Evolutionary conservation across 2,113 vertebrate genomes (phyloP).

Genomic region (Trinectes maculatus): DNA sequence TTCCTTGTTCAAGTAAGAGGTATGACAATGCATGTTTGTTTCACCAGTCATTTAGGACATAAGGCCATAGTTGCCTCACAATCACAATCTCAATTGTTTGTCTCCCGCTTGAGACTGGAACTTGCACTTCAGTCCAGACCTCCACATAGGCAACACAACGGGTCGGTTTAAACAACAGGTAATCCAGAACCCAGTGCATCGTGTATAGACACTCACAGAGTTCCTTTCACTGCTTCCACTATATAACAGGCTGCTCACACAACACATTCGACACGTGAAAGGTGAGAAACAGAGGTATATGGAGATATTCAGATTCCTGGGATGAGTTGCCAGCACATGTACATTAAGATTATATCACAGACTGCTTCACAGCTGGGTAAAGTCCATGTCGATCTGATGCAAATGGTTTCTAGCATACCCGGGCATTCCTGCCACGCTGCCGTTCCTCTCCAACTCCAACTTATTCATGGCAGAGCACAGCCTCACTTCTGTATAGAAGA

Average conservation of each 20-base stretch:
- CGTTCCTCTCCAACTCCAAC: constrained; percentile 38
- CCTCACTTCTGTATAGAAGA: constrained; percentile 41
- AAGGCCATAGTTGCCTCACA: constrained; percentile 7
- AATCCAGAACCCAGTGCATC: no score
- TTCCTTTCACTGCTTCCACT: not conserved
- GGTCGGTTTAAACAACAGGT: not conserved
- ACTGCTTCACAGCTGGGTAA: constrained; percentile 35
- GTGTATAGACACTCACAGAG: not conserved
- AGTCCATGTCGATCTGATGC: constrained; percentile 29
- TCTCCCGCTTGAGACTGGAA: not conserved
- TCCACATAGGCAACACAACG: not conserved
- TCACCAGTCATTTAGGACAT: constrained; percentile 1
- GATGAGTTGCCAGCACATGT: constrained; percentile 20
- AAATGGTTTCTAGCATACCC: constrained; percentile 36
- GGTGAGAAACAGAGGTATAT: no score
- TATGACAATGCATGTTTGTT: constrained; percentile 2
- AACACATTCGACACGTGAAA: not conserved
- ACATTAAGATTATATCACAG: constrained; percentile 38
- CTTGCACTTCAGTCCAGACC: not conserved
- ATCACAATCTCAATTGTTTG: not conserved
- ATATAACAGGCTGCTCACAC: not conserved
- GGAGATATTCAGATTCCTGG: not conserved
- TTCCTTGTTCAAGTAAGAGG: constrained; percentile 9
- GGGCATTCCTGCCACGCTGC: constrained; percentile 58
- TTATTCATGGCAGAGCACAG: constrained; percentile 55